Base-by-base conservation (phyloP, 2,888 invertebrate genomes). In the Rutpela maculata region DNA sequence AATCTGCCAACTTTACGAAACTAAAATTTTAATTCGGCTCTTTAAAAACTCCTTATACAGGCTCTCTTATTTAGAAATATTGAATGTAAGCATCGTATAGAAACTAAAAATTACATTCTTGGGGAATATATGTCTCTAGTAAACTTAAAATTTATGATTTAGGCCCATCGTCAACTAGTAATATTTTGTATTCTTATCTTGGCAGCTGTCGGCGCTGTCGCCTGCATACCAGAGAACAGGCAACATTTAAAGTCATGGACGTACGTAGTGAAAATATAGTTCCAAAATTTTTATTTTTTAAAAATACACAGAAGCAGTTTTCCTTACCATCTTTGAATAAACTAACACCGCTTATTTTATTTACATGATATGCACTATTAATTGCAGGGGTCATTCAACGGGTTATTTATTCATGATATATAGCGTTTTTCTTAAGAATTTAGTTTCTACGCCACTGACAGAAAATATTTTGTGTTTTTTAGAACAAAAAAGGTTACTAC, bases 1-100 rank as follows among this genome's bases (percentile, higher is more conserved):
- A 86, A 85, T 84, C 84, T 88, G 83, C 89, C 89, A 89, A 88
- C 88, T 55, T 84, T 22, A 77, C 31, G 68, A 76, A 80, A 81
- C 69, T 62, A 75, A 80, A 83, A 76, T 59, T 67, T 56, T 56
- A 66, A 72, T 66, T 68, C 26, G 50, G 63, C 18, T 59, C 56
- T 18, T 69, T 43, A 60, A 74, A 67, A 35, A 55, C 67, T 17
- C 18, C 17, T 43, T 56, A 71, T 77, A 74, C 22, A 69, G 35
- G 18, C 50, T 63, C 50, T 59, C 70, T 68, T 50, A 60, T 1
- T 15, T 0, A n/a, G 4, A n/a, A 26, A 26, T 60, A 15, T 60
- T n/a, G 22, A 26, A 50, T 6, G n/a, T 50, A 12, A 15, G 15
- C 4, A 50, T 43, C 4, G n/a, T 17, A 7, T 6, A n/a, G n/a